phyloP scores from a whole-genome alignment of 2,113 vertebrate genomes.

The Falcunculus frontatus region DNA sequence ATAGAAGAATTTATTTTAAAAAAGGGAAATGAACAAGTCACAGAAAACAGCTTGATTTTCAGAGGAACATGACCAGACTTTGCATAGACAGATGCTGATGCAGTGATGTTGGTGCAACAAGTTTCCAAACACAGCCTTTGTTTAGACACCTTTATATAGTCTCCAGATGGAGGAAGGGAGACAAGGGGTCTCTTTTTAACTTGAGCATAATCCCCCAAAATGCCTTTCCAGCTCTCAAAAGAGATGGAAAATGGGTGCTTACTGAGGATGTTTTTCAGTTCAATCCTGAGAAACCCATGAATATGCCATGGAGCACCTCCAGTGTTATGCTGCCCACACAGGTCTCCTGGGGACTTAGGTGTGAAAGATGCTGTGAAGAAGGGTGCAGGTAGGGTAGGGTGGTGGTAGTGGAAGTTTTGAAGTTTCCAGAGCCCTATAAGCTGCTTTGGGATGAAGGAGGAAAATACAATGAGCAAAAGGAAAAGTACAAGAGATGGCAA shows the following conservation, averaged over 20 bases:
- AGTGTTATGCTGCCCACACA: background rate
- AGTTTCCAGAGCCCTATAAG: background rate
- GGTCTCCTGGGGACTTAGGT: background rate
- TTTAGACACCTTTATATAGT: background rate
- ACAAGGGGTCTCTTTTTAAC: background rate
- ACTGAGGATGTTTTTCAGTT: background rate
- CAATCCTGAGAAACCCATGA: rapidly evolving
- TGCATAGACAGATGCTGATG: background rate
- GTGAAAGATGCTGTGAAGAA: background rate
- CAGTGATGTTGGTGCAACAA: background rate
- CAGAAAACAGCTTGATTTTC: background rate
- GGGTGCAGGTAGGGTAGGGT: no score
- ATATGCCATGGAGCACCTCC: background rate
- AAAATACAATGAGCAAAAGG: background rate
- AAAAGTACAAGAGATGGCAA: background rate
- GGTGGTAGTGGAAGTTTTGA: background rate
- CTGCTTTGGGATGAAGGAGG: background rate
- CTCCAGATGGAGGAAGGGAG: background rate
- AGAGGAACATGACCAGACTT: background rate
- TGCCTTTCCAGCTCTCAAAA: background rate
- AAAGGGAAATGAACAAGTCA: background rate
- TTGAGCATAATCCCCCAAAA: background rate
- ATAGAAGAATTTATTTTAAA: background rate
- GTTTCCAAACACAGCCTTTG: background rate
- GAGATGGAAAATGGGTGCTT: background rate